Percentiles rank a stretch among this genome's conserved stretches.
Evolutionary conservation across 2,888 invertebrate genomes (phyloP).

Genomic region (Iphiclides podalirius): DNA sequence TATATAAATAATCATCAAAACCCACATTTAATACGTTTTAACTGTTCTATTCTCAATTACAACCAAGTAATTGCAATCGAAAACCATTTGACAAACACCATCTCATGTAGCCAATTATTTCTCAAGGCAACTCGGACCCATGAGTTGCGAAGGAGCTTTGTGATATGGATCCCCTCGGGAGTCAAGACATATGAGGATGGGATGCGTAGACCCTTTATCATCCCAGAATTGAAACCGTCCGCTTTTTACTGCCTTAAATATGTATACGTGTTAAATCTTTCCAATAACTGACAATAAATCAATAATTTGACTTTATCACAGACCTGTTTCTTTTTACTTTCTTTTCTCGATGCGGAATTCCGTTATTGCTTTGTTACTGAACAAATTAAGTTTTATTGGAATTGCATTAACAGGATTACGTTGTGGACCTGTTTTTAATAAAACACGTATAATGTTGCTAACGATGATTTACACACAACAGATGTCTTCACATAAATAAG

Average conservation of each 20-base stretch:
- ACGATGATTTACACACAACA: too few relatives aligned
- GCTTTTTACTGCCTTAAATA: neutral
- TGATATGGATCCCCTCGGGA: slow-evolving; percentile 45
- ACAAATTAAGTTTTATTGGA: slow-evolving; percentile 9
- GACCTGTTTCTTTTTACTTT: neutral
- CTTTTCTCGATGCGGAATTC: neutral
- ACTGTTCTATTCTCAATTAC: neutral
- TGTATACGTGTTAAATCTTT: neutral
- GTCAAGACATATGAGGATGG: slow-evolving; percentile 36
- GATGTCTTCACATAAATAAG: too few relatives aligned
- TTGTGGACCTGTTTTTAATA: neutral
- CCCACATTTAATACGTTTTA: too few relatives aligned
- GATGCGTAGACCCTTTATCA: slow-evolving; percentile 38
- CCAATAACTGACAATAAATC: neutral
- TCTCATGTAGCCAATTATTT: slow-evolving; percentile 63
- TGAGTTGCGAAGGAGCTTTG: slow-evolving; percentile 44
- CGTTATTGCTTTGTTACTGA: slow-evolving; percentile 10
- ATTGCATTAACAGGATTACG: neutral
- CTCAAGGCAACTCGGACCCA: slow-evolving; percentile 52
- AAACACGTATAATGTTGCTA: neutral
- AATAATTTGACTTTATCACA: neutral
- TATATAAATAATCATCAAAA: too few relatives aligned
- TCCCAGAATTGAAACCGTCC: slow-evolving; percentile 14
- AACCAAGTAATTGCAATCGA: neutral
- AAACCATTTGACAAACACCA: slow-evolving; percentile 49